Evolutionary conservation across 2,888 invertebrate species (phyloP), one percentile per base, ranked within the genome.

Genomic region (Diaprepes abbreviatus): DNA sequence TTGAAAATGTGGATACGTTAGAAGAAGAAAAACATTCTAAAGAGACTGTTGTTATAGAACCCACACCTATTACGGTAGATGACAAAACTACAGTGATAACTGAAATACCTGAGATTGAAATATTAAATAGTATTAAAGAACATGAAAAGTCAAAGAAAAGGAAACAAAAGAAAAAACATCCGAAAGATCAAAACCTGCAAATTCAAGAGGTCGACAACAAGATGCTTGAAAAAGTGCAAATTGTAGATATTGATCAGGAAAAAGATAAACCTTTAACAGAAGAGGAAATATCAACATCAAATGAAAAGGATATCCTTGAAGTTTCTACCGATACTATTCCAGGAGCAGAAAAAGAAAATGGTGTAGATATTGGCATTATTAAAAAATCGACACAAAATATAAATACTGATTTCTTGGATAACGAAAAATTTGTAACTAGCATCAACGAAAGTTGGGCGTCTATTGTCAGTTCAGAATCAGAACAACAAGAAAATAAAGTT

Each of bases 151-250:
- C 31, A 9, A 55, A 35, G 12, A 55, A 33, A 14, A 43, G 35
- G 10, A 35, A 35, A 21, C 43, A 65, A 5, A 45, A 33, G 33
- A 57, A 64, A 14, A 63, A 54, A 40, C 52, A 54, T 28, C 2
- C 17, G 10, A 54, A 35, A 17, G 35, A 54, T 35, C 17, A 33
- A 6, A 33, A 35, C 12, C 17, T 2, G 7, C 24, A 48, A 28
- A 28, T 0, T 48, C 7, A 24, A 9, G 16, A 28, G 28, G 2
- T 28, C n/a, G 9, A 28, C 9, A 24, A 28, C 9, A 28, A n/a
- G 6, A 7, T n/a, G n/a, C n/a, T n/a, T 35, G n/a, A 10, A n/a
- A 3, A 35, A 10, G 3, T 16, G 12, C 48, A 48, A 3, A 28
- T 48, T 2, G 1, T 14, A 28, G 48, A 28, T 1, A 28, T 28